phyloP scores from a whole-genome alignment of 2,797 vertebrate genomes.

The Vultur gryphus region DNA sequence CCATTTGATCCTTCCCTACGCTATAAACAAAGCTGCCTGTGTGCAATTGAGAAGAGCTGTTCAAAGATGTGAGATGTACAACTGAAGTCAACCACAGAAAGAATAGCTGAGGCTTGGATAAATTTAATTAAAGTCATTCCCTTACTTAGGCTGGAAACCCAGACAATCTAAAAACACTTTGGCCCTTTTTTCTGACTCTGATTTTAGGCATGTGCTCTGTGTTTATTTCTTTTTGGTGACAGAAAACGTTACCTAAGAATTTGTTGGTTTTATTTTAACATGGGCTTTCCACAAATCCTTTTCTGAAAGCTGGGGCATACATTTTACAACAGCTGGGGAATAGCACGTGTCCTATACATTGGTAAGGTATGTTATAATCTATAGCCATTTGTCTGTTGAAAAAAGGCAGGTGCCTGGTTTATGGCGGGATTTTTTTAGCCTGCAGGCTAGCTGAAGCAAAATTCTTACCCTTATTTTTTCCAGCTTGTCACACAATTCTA shows the following conservation, averaged over 20 bases:
- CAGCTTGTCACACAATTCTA: neutral
- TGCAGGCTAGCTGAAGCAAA: neutral
- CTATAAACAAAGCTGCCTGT: constrained; percentile 51
- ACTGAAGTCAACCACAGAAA: constrained; percentile 14
- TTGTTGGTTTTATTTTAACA: neutral
- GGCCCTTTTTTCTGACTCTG: constrained; percentile 8
- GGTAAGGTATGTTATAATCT: neutral
- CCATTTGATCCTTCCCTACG: neutral
- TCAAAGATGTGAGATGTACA: constrained; percentile 6
- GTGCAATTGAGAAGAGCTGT: constrained; percentile 39
- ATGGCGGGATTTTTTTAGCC: neutral
- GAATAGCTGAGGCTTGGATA: constrained; percentile 21
- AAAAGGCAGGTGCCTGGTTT: neutral
- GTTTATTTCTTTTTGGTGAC: neutral
- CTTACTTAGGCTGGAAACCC: constrained; percentile 24
- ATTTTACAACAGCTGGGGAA: neutral
- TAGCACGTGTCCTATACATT: neutral
- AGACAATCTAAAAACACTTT: constrained; percentile 55
- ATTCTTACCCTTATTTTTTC: neutral
- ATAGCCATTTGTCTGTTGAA: neutral
- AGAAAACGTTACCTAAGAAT: neutral
- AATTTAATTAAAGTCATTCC: constrained; percentile 45
- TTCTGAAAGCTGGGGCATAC: neutral
- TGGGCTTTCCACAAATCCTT: neutral
- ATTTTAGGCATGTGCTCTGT: neutral